Base-by-base conservation (phyloP, 2,888 invertebrate genomes). In the Temnothorax unifasciatus region DNA sequence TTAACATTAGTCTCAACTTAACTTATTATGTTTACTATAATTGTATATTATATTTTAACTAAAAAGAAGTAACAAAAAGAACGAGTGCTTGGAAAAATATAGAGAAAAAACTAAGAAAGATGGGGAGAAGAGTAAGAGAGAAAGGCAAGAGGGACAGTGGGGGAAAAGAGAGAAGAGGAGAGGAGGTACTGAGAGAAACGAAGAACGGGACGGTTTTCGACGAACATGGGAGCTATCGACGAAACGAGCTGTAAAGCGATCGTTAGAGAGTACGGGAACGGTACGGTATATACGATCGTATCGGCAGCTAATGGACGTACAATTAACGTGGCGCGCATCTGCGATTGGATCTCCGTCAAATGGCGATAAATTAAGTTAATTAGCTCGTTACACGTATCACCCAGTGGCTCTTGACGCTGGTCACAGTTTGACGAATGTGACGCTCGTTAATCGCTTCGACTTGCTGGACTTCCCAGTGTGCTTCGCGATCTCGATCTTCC, bases 281-380 rank as follows among this genome's bases (percentile, higher is more conserved):
- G 59, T 79, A 84, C 38, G 82, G 84, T 87, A 90, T 82, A 89
- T 89, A 89, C 91, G 92, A 93, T 92, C 91, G 91, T 91, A 92
- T 92, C 93, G 91, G 88, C 89, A 86, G 91, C 93, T 93, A 93
- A 93, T 93, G 92, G 93, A 92, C 92, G 91, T 89, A 91, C 92
- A 93, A 93, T 93, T 92, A 93, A 93, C 93, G 92, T 91, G 90
- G 91, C 91, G 90, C 88, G 89, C 92, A 93, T 93, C 92, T 93
- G 86, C 92, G 92, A 92, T 92, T 92, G 92, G 91, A 93, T 92
- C 92, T 89, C 89, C 92, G 92, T 91, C 90, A 92, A 93, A 91
- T 91, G 92, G 89, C 92, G 92, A 93, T 93, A 93, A 93, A 93
- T 93, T 92, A 92, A 93, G 92, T 93, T 93, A 92, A 93, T 93